Evolutionary conservation across 2,113 vertebrate genomes (phyloP), one percentile per base, ranked within the genome.

Genomic region (Thalassarche chlororhynchos): DNA sequence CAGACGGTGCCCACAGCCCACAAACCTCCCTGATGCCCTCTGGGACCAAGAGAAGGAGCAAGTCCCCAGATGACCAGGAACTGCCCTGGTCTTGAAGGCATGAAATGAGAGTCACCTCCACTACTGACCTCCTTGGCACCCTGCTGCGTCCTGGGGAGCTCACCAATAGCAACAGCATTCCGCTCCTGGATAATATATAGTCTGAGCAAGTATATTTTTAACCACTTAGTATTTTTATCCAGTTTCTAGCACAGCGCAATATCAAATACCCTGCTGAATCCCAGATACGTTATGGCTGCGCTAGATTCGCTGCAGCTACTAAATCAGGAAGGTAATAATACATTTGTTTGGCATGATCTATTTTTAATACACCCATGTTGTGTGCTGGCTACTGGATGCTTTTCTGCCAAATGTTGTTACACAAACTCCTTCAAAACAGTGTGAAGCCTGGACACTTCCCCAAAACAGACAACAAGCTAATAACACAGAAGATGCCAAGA

Each of bases 161-260:
- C 92, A 89, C 40, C 68, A 75, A 44, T 31, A 90, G 69, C 79
- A 75, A 23, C n/a, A 77, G 23, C 21, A 14, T 19, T 28, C 70
- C 8, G 9, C n/a, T 91, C 26, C 42, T 34, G n/a, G 62, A 26
- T 69, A 89, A 90, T 36, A 85, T 3, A 64, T 25, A 52, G 16
- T 64, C 80, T 36, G 24, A 78, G 31, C 77, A 75, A 95, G 54
- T 29, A 36, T 91, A 77, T 95, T 92, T 95, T 95, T 95, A 87
- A 68, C 66, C 51, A 65, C 54, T 82, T 74, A 31, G 64, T 85
- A 90, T 94, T 95, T 96, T 85, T 91, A 72, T 71, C 74, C 46
- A 23, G 34, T 76, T 91, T 94, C 49, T 79, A 85, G 42, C 42
- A 14, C 3, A 16, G 40, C 5, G 1, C 32, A 49, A 18, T 80